Evolutionary conservation across 2,888 invertebrate species (phyloP), one percentile per base, ranked within the genome.

Genomic region (Eristalis pertinax): DNA sequence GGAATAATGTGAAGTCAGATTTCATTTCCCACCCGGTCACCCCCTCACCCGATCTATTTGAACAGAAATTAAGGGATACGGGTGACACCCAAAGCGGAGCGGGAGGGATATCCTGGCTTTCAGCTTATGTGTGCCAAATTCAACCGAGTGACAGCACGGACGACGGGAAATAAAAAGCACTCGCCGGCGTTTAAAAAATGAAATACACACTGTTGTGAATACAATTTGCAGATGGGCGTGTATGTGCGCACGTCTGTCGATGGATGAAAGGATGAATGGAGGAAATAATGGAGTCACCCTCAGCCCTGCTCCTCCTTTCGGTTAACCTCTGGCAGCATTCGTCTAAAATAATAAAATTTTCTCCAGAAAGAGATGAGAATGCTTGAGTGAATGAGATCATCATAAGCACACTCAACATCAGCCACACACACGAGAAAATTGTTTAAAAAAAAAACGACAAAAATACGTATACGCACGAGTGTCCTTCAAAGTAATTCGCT

Each of bases 391-490:
- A 60, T 63, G 62, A 81, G 74, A 75, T 68, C 74, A 81, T 75
- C 63, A 81, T 63, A 68, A 74, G 74, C 50, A 50, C 68, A 24
- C 65, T 68, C 35, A 68, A 80, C 63, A 81, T 81, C 81, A 81
- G 74, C 26, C 26, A 74, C 74, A 68, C 74, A 80, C 68, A 74
- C 56, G 74, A 19, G 50, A 24, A 81, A 75, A 69, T 69, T 63
- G 29, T 74, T 65, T 56, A 11, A 64, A 64, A 74, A 73, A 22
- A 50, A 15, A 32, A 67, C 24, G 4, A 67, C 38, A 32, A 68
- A 68, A 79, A 74, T 80, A 50, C 79, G 43, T 79, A 74, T 74
- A 80, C 80, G 80, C 74, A 72, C 68, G 81, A 81, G 81, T 81
- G 63, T 63, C 74, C 68, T 63, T 62, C 26, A 50, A 67, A 73